Conservation (phyloP, 2,113 vertebrate genomes). For the Melospiza georgiana region DNA sequence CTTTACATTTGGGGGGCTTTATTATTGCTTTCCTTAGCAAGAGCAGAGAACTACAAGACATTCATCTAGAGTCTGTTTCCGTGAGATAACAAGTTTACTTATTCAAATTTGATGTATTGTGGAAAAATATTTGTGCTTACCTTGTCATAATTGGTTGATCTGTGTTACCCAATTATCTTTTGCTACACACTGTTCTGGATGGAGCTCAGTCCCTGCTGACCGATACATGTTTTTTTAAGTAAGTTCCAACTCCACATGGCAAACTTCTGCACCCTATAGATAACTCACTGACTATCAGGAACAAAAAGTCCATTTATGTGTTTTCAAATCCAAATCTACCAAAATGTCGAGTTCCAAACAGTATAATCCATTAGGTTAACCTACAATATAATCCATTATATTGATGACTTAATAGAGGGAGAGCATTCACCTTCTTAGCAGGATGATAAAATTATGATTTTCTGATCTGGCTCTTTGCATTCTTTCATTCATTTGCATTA, state of each 20-base stretch:
- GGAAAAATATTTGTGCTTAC: not conserved
- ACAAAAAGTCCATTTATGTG: not conserved
- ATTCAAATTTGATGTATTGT: not conserved
- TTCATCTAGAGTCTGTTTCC: not conserved
- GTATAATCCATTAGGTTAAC: not conserved
- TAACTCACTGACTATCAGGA: not conserved
- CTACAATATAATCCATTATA: not conserved
- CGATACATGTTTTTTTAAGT: not conserved
- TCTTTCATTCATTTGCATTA: no score
- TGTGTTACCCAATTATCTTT: not conserved
- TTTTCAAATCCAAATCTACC: not conserved
- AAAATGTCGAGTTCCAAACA: not conserved
- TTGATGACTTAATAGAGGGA: not conserved
- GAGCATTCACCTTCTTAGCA: not conserved
- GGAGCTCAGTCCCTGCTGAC: not conserved
- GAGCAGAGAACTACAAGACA: not conserved
- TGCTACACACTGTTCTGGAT: not conserved
- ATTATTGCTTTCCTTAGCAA: not conserved
- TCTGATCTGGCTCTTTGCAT: not conserved
- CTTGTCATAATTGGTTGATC: not conserved
- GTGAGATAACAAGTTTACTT: not conserved
- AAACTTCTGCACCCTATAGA: not conserved
- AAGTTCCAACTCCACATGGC: not conserved
- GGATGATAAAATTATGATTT: not conserved
- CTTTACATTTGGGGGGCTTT: not conserved